Percentiles rank a stretch among this genome's conserved stretches.
Evolutionary conservation across 2,113 vertebrate species (phyloP).

Genomic region (Siniperca knerii): DNA sequence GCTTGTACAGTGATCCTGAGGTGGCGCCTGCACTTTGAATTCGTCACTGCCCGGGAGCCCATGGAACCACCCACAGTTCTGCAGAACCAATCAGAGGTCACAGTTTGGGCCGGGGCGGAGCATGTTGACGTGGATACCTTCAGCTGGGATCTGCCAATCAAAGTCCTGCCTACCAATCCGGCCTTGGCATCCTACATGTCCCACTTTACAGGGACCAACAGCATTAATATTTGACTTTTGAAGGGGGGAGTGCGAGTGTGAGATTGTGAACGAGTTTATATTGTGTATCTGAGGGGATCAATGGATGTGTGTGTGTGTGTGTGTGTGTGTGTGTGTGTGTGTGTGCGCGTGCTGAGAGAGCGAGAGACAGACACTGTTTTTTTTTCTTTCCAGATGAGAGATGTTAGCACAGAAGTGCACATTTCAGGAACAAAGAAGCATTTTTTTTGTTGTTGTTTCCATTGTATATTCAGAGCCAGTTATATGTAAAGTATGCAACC

Average conservation of each 20-base stretch:
- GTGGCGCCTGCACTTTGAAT: constrained; percentile 96
- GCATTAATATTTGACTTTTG: constrained; percentile 90
- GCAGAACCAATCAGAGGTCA: constrained; percentile 89
- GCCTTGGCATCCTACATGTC: constrained; percentile 92
- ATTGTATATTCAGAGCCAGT: constrained; percentile 21
- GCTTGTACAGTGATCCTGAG: constrained; percentile 85
- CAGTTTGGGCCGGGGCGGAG: constrained; percentile 91
- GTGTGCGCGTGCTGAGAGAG: neutral
- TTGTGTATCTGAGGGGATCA: neutral
- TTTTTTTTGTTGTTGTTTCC: constrained; percentile 18
- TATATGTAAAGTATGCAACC: constrained; percentile 22
- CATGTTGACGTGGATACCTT: constrained; percentile 97
- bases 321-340: neutral
- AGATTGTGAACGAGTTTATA: neutral
- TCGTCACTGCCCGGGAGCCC: constrained; percentile 91
- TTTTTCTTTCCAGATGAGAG: neutral
- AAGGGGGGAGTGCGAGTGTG: neutral
- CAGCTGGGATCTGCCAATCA: constrained; percentile 98
- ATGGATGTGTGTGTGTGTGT: neutral
- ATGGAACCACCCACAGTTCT: constrained; percentile 86
- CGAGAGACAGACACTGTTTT: neutral
- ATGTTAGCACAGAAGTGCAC: constrained; percentile 6
- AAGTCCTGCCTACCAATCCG: constrained; percentile 96
- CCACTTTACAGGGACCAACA: constrained; percentile 92
- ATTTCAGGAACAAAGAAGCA: constrained; percentile 37